phyloP scores from a whole-genome alignment of 2,888 invertebrate genomes.

The Synergus gifuensis region DNA sequence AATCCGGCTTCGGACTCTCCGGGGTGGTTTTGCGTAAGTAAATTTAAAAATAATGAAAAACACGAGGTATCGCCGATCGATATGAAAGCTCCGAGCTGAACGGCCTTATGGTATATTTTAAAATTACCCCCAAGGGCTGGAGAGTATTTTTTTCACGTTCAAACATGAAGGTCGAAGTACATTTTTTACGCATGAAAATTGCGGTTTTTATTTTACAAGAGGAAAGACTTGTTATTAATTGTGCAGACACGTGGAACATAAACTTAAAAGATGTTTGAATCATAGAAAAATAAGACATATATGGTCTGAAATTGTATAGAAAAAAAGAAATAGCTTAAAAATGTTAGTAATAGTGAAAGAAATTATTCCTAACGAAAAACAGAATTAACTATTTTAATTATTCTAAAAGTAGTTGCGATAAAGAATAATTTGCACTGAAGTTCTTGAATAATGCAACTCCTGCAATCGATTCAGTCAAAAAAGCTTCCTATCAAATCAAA shows the following conservation, averaged over 20 bases:
- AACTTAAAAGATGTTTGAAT: not conserved
- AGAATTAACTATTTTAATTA: too few relatives aligned
- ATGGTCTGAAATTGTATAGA: not conserved
- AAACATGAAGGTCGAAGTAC: not conserved
- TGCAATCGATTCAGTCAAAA: too few relatives aligned
- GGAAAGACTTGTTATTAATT: not conserved
- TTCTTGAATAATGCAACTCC: too few relatives aligned
- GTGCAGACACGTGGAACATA: not conserved
- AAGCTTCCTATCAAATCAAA: too few relatives aligned
- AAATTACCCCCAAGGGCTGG: not conserved
- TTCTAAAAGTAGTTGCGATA: too few relatives aligned
- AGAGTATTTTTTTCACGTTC: not conserved
- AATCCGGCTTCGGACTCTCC: slow-evolving; percentile 39
- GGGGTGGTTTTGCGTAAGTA: slow-evolving; percentile 15
- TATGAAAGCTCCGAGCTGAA: slow-evolving; percentile 27
- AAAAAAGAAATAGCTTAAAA: not conserved
- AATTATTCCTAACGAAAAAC: too few relatives aligned
- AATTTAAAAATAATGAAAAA: slow-evolving; percentile 32
- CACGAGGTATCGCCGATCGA: slow-evolving; percentile 35
- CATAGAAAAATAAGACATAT: not conserved
- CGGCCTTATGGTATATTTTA: slow-evolving; percentile 13
- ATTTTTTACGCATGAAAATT: not conserved
- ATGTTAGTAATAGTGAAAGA: too few relatives aligned
- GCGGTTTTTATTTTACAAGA: not conserved
- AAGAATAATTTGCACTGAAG: too few relatives aligned